These are phyloP conservation scores for Myrmophylax atrothorax DNA, from an alignment of 2,113 vertebrate genomes.

Conservation along the genomic window DNA sequence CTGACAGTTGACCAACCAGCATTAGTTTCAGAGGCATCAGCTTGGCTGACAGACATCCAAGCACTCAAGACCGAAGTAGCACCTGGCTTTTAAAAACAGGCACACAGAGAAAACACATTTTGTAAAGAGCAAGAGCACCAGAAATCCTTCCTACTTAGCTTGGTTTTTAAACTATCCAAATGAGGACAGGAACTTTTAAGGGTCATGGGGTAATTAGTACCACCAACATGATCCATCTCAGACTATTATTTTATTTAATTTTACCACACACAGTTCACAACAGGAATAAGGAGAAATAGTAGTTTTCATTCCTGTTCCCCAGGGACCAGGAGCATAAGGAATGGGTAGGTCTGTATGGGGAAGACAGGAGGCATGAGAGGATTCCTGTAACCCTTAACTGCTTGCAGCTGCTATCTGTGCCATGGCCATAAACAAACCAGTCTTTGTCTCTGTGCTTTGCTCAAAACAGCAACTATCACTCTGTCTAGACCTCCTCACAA, in stretches of 20 bases:
- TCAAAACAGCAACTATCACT: background rate
- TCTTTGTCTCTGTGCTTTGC: constrained; percentile 34
- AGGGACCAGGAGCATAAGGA: background rate
- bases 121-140: background rate
- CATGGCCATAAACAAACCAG: constrained; percentile 42
- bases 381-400: constrained; percentile 30
- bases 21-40: background rate
- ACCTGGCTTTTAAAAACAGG: background rate
- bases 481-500: background rate
- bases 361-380: background rate
- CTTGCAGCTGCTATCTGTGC: constrained; percentile 63
- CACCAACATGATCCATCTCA: background rate
- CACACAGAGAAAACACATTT: background rate
- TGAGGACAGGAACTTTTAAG: background rate
- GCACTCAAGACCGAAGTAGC: background rate
- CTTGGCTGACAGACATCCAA: background rate
- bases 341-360: background rate
- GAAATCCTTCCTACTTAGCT: background rate
- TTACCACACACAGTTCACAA: background rate
- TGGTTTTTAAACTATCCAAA: background rate
- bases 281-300: background rate
- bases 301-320: background rate
- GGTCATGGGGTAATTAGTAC: background rate
- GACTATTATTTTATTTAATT: background rate
- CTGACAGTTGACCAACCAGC: background rate